These are phyloP conservation scores for Chloromyia formosa DNA, from an alignment of 2,888 invertebrate genomes.

Conservation along the genomic window DNA sequence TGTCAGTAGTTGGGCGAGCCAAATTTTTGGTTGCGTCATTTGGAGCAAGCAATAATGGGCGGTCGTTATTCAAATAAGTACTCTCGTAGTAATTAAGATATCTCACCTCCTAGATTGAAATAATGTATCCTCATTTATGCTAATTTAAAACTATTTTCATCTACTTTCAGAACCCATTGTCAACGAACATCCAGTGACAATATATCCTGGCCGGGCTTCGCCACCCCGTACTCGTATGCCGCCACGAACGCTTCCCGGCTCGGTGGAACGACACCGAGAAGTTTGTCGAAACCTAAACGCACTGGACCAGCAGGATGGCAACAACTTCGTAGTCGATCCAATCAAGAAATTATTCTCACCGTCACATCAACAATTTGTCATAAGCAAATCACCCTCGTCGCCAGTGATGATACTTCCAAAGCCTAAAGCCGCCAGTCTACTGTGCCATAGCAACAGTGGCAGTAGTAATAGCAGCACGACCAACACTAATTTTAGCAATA, in stretches of 20 bases:
- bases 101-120: too few relatives aligned
- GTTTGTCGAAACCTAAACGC: constrained; percentile 70
- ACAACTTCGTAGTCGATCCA: background rate
- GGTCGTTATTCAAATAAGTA: too few relatives aligned
- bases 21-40: too few relatives aligned
- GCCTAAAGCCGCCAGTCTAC: constrained; percentile 58
- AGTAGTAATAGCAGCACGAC: constrained; percentile 9
- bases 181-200: constrained; percentile 74
- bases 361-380: constrained; percentile 44
- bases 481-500: constrained; percentile 56
- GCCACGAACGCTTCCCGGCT: constrained; percentile 75
- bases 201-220: constrained; percentile 68
- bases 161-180: constrained; percentile 59
- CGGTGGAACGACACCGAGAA: constrained; percentile 81
- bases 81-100: too few relatives aligned
- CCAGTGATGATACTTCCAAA: constrained; percentile 60
- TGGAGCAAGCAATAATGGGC: too few relatives aligned
- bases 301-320: constrained; percentile 35
- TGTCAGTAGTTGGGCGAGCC: too few relatives aligned
- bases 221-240: constrained; percentile 68
- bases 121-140: too few relatives aligned
- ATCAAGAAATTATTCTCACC: constrained; percentile 31
- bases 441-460: constrained; percentile 56
- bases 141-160: too few relatives aligned
- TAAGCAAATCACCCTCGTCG: constrained; percentile 62